Conservation (phyloP, 2,113 vertebrate genomes). For the Harpagus bidentatus region DNA sequence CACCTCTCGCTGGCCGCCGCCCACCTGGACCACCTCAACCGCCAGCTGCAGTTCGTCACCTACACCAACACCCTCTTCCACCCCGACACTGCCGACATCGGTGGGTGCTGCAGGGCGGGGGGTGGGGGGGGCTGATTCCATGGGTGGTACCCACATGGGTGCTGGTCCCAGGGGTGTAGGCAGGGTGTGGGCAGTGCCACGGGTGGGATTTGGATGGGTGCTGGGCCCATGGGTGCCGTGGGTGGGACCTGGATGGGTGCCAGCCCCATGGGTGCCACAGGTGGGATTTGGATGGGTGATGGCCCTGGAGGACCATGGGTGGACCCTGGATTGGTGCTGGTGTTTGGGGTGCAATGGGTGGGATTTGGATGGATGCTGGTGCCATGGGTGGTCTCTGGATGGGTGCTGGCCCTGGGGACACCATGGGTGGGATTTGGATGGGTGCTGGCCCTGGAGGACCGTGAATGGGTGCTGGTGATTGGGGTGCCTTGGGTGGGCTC, state of each 20-base stretch:
- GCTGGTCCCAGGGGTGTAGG: no score
- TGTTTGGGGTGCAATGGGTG: not conserved
- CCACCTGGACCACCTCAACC: conserved; percentile 78
- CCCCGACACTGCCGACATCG: conserved; percentile 83
- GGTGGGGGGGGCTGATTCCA: no score
- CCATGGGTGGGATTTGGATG: not conserved
- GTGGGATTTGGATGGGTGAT: not conserved
- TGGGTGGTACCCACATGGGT: no score
- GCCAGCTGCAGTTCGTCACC: conserved; percentile 86
- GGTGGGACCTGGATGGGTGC: not conserved
- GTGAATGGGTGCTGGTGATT: no score
- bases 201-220: not conserved
- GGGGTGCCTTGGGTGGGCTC: no score
- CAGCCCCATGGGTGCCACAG: no score
- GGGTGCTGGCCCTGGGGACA: no score
- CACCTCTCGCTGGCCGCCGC: conserved; percentile 71
- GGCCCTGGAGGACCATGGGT: not conserved
- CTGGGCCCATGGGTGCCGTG: not conserved
- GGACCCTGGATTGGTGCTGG: not conserved
- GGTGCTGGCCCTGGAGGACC: no score
- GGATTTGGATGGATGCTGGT: not conserved
- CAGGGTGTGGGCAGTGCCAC: no score
- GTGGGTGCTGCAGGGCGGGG: conserved; percentile 47
- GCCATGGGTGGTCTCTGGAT: no score
- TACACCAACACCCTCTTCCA: conserved; percentile 87